Evolutionary conservation across 2,113 vertebrate genomes (phyloP).

Genomic region (Orthonyx spaldingii): DNA sequence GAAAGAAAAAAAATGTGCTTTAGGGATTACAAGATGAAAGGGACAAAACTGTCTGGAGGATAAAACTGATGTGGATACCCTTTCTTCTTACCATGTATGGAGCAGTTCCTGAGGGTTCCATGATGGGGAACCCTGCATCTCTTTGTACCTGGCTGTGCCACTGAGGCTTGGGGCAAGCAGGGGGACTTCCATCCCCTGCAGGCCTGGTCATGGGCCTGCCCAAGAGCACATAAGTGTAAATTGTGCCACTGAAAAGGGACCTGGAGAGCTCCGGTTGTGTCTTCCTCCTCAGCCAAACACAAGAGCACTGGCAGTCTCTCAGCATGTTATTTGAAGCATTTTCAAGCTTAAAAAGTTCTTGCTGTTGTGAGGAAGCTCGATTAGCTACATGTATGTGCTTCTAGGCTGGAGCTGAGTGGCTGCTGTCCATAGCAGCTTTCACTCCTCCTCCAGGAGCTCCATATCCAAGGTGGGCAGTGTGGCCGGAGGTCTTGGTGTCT

Average conservation of each 20-base stretch:
- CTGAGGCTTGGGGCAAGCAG: not conserved
- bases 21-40: not conserved
- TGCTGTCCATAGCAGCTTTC: not conserved
- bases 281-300: not conserved
- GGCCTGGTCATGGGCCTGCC: fast-evolving
- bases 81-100: not conserved
- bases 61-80: not conserved
- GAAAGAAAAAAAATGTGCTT: not conserved
- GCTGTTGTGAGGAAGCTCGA: not conserved
- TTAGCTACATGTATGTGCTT: not conserved
- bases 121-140: fast-evolving
- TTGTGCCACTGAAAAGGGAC: not conserved
- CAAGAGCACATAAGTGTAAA: not conserved
- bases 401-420: not conserved
- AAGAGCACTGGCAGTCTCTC: not conserved
- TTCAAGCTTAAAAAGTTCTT: not conserved
- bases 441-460: not conserved
- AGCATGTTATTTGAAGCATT: not conserved
- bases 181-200: not conserved
- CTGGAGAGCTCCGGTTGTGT: not conserved
- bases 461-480: not conserved
- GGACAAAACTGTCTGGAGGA: not conserved
- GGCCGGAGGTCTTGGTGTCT: not conserved
- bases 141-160: not conserved
- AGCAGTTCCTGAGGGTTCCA: not conserved